phyloP scores from a whole-genome alignment of 2,113 vertebrate genomes.

The Lonchura striata region DNA sequence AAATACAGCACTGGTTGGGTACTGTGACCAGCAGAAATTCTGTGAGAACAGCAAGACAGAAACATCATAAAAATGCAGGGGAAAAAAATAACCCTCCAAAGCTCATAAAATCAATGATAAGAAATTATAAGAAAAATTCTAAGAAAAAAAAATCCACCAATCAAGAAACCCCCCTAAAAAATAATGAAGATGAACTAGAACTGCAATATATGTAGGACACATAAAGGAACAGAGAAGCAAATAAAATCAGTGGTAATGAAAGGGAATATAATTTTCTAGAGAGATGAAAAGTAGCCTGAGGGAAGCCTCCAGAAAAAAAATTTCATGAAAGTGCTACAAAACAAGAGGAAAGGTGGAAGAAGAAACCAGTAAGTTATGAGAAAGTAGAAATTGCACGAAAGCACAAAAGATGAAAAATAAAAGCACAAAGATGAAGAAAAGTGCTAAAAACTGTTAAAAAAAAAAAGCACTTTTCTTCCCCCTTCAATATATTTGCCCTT shows the following conservation, averaged over 20 bases:
- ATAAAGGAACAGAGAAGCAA: background rate
- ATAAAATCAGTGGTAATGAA: background rate
- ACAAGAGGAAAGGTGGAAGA: background rate
- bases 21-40: background rate
- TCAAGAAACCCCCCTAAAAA: rapidly evolving
- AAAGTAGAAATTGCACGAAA: background rate
- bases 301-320: background rate
- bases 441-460: background rate
- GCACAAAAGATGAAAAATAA: background rate
- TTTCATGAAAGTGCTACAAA: background rate
- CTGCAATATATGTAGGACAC: background rate
- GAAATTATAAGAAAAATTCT: too few relatives aligned
- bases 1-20: background rate
- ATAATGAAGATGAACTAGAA: background rate
- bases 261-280: slow-evolving; percentile 19
- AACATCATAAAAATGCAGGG: background rate
- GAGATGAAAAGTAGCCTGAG: background rate
- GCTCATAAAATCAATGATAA: background rate
- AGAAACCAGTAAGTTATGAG: background rate
- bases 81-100: background rate
- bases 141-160: background rate
- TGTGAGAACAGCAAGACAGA: background rate
- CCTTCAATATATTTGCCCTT: background rate
- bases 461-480: background rate
- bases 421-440: background rate